Conservation (phyloP, 2,113 vertebrate genomes). For the Azemiops feae region DNA sequence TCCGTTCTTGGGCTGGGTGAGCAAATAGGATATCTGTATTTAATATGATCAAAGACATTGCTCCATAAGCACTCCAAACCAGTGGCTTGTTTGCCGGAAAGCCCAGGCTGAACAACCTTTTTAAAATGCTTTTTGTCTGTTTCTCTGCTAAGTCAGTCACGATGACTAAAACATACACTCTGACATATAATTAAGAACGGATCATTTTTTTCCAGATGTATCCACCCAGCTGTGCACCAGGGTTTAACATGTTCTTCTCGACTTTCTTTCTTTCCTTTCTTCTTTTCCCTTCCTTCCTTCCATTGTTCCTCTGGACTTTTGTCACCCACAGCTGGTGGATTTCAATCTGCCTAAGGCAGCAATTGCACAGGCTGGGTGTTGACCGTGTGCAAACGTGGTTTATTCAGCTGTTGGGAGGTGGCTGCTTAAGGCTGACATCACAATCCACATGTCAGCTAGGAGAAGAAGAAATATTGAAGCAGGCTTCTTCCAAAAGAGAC, state of each 20-base stretch:
- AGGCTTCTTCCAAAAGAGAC: background rate
- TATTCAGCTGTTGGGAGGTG: background rate
- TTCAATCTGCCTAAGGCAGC: background rate
- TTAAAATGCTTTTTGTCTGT: background rate
- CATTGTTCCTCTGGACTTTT: too few relatives aligned
- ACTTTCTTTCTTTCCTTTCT: too few relatives aligned
- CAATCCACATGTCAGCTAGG: background rate
- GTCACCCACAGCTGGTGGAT: too few relatives aligned
- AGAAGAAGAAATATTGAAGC: background rate
- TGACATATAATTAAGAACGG: background rate
- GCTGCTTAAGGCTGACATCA: background rate
- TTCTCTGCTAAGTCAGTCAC: background rate
- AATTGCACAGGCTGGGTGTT: background rate
- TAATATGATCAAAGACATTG: background rate
- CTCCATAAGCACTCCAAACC: background rate
- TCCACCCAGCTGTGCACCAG: background rate
- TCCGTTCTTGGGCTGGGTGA: rapidly evolving
- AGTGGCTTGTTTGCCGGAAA: conserved; percentile 7
- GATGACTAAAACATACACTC: background rate
- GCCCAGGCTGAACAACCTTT: background rate
- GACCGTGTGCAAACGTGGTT: background rate
- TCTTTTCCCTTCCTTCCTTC: background rate
- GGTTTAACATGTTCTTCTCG: background rate
- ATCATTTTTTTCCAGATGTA: background rate
- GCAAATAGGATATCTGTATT: background rate